phyloP scores from a whole-genome alignment of 2,113 vertebrate species.

The Lates calcarifer region DNA sequence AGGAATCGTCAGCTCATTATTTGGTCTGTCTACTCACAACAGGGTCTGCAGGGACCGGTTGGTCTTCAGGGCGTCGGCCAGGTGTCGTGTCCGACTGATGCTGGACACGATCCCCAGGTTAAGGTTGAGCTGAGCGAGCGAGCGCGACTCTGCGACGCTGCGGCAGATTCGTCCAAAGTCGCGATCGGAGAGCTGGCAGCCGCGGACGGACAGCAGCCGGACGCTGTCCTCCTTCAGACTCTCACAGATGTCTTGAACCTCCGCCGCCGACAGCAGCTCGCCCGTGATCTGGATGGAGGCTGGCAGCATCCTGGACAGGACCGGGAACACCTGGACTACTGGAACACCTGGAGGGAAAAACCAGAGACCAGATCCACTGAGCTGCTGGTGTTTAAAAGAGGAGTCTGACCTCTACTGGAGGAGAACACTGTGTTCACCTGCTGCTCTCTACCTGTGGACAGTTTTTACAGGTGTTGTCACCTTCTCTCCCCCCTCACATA shows the following conservation, averaged over 20 bases:
- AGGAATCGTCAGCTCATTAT: background rate
- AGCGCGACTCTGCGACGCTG: constrained; percentile 89
- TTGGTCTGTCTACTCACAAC: constrained; percentile 89
- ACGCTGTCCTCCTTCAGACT: constrained; percentile 93
- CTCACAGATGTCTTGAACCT: constrained; percentile 95
- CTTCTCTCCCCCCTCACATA: too few relatives aligned
- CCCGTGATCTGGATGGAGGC: constrained; percentile 97
- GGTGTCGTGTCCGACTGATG: constrained; percentile 88
- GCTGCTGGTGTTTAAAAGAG: background rate
- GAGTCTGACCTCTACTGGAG: background rate
- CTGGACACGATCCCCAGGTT: constrained; percentile 95
- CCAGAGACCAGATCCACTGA: background rate
- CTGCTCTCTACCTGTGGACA: too few relatives aligned
- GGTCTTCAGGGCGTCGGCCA: constrained; percentile 90
- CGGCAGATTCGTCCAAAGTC: constrained; percentile 95
- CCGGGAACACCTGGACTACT: constrained; percentile 7
- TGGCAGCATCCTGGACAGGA: constrained; percentile 86
- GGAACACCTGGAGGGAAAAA: background rate
- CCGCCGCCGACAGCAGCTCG: constrained; percentile 91
- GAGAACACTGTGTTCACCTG: background rate
- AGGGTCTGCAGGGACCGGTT: constrained; percentile 96
- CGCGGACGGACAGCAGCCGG: constrained; percentile 92
- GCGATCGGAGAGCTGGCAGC: constrained; percentile 93
- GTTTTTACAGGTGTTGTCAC: too few relatives aligned
- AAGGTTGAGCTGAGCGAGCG: constrained; percentile 95